Evolutionary conservation across 1,140 invertebrate species (phyloP), one percentile per base, ranked within the genome.

Genomic region (Macrosteles quadrilineatus): DNA sequence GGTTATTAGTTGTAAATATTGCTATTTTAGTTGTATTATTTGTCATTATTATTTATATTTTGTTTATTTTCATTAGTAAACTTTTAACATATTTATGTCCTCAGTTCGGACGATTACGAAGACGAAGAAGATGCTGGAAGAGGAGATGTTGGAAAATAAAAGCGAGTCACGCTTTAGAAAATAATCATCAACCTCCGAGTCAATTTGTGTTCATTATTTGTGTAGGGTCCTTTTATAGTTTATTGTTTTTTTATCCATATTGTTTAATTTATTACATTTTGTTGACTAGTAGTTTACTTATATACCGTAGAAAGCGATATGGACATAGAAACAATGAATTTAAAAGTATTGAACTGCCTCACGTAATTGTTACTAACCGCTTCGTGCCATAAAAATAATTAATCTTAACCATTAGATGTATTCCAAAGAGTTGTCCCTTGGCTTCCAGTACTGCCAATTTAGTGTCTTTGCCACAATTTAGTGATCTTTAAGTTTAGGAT

Each of bases 121-220:
- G 21, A 59, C 6, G 55, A 59, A 14, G 23, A 30, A 2, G 25
- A 59, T 11, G 23, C 25, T 25, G 23, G 6, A 4, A 59, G 55
- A n/a, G 55, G 55, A n/a, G 55, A 59, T 14, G 55, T 11, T 4
- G 27, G 55, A 29, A 27, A 59, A 29, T 27, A 3, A 12, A 6
- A 59, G 4, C 55, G 9, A 59, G n/a, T n/a, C 4, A 11, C n/a
- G 3, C 14, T 17, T 3, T 50, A 50, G 14, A 9, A 19, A 50
- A 50, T 50, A 50, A 19, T 17, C 14, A 50, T 21, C 4, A n/a
- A 12, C n/a, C 23, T 25, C 27, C 25, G 2, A 29, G 9, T 4
- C 6, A 59, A 27, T n/a, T 59, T 59, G 55, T 59, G 55, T 59
- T 59, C 55, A 59, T 30, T 59, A 59, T n/a, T 59, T 59, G 55